Conservation (phyloP, 2,888 invertebrate species). For the Calameuta pallipes region DNA sequence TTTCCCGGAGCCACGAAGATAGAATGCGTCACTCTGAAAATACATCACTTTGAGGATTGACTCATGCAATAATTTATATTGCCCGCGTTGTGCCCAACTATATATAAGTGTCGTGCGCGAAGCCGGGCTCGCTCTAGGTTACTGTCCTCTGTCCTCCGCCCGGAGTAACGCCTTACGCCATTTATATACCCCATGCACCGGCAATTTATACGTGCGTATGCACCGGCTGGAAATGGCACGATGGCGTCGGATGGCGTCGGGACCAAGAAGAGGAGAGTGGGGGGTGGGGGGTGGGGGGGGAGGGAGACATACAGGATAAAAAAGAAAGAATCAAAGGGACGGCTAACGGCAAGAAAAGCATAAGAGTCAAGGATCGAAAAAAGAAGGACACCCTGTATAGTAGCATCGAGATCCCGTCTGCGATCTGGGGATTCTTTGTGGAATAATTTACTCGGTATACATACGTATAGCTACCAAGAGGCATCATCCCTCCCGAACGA, state of each 20-base stretch:
- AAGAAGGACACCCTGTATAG: not conserved
- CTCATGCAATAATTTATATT: conserved; percentile 49
- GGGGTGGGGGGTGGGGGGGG: not conserved
- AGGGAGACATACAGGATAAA: not conserved
- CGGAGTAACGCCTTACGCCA: conserved; percentile 33
- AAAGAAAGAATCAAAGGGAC: not conserved
- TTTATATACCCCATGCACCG: conserved; percentile 35
- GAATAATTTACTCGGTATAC: not conserved
- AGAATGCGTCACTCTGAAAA: not conserved
- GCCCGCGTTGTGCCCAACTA: conserved; percentile 37
- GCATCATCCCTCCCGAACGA: not conserved
- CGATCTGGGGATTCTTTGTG: not conserved
- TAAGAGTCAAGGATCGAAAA: not conserved
- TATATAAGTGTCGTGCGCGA: conserved; percentile 49
- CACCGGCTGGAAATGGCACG: conserved; percentile 10
- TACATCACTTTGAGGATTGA: conserved; percentile 34
- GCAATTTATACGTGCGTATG: conserved; percentile 20
- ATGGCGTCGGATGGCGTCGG: not conserved
- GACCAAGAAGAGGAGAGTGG: not conserved
- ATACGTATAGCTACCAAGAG: not conserved
- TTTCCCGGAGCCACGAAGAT: not conserved
- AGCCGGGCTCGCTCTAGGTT: conserved; percentile 44
- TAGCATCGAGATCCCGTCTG: not conserved
- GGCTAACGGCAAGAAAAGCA: not conserved
- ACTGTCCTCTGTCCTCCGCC: conserved; percentile 43